Base-by-base conservation (phyloP, 64 coral and sea anemone species). In the Pocillopora verrucosa region DNA sequence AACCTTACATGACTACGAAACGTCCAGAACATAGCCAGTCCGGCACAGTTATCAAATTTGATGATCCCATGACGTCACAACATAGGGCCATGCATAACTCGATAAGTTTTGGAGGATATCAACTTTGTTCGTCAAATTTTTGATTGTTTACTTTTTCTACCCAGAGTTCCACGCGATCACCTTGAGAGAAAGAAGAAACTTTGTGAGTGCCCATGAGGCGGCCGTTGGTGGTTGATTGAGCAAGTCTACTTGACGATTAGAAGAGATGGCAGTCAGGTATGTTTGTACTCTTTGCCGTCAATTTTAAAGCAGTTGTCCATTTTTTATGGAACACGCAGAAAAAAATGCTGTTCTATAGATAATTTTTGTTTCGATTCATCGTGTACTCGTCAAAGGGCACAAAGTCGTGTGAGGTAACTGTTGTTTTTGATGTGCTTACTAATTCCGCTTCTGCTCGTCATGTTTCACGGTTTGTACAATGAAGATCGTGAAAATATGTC, bases 1-100 rank as follows among this genome's bases (percentile, higher is more conserved):
- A 51, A 51, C 41, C 7, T 51, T 7, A 51, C 41, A 7, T 51
- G 41, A 51, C 41, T 51, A 0, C 41, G 41, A 51, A 51, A 51
- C 41, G 3, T 51, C 41, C 1, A 51, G 41, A 51, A 7, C 41
- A 51, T 3, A 51, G 41, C 3, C 11, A 78, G 76, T 78, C 76
- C 38, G 38, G 76, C 76, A 78, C 76, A 56, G 76, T 78, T 58
- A 78, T 78, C 76, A 78, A 17, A 62, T 56, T 30, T 30, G 30
- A 30, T 30, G 0, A 30, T 59, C 76, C 41, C 22, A 78, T 78
- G 76, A 78, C 38, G 76, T 78, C 76, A 78, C 76, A 78, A 78
- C 38, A 78, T 78, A 37, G 76, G 76, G 19, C 38, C 56, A 56
- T 78, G 17, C 38, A 56, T 78, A 16, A 56, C 76, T 78, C 76